Conservation (phyloP, 2,113 vertebrate genomes). For the Platichthys stellatus region DNA sequence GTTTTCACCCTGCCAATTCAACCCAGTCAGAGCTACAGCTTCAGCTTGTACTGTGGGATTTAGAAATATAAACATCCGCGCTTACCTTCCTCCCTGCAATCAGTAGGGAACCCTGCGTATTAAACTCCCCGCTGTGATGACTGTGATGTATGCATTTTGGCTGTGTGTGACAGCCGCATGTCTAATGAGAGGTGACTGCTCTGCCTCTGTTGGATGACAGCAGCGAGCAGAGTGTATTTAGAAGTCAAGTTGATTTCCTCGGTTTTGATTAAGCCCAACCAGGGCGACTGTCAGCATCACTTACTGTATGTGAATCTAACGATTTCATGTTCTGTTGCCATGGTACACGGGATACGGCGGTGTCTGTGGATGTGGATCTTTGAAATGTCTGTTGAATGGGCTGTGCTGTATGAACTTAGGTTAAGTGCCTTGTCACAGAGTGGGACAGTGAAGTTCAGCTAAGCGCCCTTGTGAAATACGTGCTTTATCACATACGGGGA, state of each 20-base stretch:
- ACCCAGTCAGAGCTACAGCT: neutral
- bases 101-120: conserved; percentile 1
- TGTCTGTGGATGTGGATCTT: neutral
- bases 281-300: conserved; percentile 14
- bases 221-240: conserved; percentile 22
- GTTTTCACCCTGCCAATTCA: too few species aligned
- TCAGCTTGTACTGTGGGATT: neutral
- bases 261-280: conserved; percentile 10
- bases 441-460: neutral
- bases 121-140: conserved; percentile 14
- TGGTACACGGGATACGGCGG: neutral
- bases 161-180: conserved; percentile 27
- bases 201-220: conserved; percentile 31
- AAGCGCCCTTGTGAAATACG: neutral
- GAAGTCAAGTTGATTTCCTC: conserved; percentile 42
- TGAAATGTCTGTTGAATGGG: neutral
- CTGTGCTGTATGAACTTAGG: neutral
- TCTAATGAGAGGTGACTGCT: conserved; percentile 53
- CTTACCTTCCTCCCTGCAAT: conserved; percentile 31
- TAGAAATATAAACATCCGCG: conserved; percentile 21
- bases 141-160: conserved; percentile 15
- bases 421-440: neutral
- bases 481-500: neutral
- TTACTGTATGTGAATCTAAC: neutral
- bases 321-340: neutral